Evolutionary conservation across 2,113 vertebrate genomes (phyloP).

Genomic region (Turnix velox): DNA sequence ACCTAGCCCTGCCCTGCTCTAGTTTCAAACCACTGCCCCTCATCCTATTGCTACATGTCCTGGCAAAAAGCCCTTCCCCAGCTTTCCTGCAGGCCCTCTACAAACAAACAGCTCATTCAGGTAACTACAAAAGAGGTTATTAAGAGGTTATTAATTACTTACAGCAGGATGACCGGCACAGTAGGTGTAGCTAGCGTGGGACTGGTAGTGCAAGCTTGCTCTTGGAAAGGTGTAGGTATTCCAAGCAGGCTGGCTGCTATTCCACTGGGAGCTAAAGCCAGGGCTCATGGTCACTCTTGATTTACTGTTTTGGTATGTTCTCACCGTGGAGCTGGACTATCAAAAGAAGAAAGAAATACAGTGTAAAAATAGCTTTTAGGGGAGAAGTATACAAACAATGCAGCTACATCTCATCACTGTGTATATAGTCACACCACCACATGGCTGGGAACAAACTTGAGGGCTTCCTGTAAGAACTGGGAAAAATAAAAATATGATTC

Average conservation of each 20-base stretch:
- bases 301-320: slow-evolving; percentile 83
- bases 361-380: slow-evolving; percentile 48
- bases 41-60: too few species aligned
- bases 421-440: neutral
- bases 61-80: too few species aligned
- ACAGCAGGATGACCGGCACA: slow-evolving; percentile 80
- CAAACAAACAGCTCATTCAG: neutral
- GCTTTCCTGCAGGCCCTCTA: too few species aligned
- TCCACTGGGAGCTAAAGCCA: slow-evolving; percentile 81
- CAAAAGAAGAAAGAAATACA: slow-evolving; percentile 69
- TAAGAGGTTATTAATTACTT: too few species aligned
- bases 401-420: neutral
- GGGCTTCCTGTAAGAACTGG: neutral
- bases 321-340: slow-evolving; percentile 82
- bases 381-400: neutral
- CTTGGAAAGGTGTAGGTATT: slow-evolving; percentile 78
- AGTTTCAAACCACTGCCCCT: too few species aligned
- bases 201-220: slow-evolving; percentile 80
- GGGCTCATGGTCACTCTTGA: slow-evolving; percentile 78
- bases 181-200: slow-evolving; percentile 81
- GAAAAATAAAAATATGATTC: neutral
- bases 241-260: slow-evolving; percentile 77
- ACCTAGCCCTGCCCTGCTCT: too few species aligned
- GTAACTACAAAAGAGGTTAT: neutral
- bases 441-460: neutral